Evolutionary conservation across 2,797 vertebrate species (phyloP).

Genomic region (Natrix natrix): DNA sequence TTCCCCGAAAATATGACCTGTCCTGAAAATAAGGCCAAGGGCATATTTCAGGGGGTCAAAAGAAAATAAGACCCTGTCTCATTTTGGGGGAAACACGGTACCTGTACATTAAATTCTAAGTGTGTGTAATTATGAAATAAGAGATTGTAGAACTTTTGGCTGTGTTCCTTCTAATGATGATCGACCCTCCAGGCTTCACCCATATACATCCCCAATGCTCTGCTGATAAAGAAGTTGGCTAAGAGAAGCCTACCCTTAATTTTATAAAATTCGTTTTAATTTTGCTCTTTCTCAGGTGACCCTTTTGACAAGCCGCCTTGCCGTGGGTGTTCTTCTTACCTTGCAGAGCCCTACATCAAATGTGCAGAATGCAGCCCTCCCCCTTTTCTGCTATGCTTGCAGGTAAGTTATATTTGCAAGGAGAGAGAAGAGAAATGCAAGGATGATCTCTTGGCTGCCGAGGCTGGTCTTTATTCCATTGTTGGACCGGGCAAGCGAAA

Average conservation of each 20-base stretch:
- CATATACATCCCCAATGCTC: not conserved
- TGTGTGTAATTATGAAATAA: not conserved
- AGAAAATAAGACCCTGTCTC: too few species aligned
- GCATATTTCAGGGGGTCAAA: too few species aligned
- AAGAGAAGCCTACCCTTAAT: not conserved
- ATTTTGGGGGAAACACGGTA: not conserved
- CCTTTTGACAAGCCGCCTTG: slow-evolving; percentile 93
- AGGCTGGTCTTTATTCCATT: not conserved
- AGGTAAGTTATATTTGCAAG: slow-evolving; percentile 72
- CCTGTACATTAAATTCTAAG: not conserved
- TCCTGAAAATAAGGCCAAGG: too few species aligned
- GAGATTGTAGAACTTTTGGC: not conserved
- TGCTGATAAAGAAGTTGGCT: not conserved
- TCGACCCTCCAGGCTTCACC: not conserved
- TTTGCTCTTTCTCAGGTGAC: slow-evolving; percentile 75
- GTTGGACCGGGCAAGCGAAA: not conserved
- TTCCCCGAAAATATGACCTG: too few species aligned
- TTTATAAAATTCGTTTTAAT: not conserved
- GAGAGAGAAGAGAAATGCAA: not conserved
- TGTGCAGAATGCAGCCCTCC: slow-evolving; percentile 96
- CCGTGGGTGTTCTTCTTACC: slow-evolving; percentile 90
- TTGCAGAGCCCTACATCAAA: slow-evolving; percentile 94
- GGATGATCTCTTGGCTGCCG: too few species aligned
- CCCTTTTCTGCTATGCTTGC: slow-evolving; percentile 91
- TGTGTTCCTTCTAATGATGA: not conserved